These are phyloP conservation scores for Nasua narica DNA, from an alignment of 2,797 vertebrate species.

Conservation along the genomic window DNA sequence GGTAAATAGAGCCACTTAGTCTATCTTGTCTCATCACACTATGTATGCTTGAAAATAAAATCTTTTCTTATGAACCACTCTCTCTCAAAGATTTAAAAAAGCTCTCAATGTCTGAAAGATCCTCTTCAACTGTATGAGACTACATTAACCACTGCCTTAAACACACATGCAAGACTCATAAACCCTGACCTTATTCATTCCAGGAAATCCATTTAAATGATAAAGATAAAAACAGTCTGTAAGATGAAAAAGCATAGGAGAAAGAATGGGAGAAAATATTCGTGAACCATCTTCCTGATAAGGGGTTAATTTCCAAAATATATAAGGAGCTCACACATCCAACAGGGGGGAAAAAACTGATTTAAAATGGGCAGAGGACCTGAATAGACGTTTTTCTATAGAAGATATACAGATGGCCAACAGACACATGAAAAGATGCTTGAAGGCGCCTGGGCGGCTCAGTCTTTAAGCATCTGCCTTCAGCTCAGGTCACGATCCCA, in stretches of 20 bases:
- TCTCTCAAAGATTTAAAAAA: conserved; percentile 14
- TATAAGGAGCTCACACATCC: not conserved
- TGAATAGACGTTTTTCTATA: not conserved
- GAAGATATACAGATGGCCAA: not conserved
- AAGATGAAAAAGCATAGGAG: not conserved
- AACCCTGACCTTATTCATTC: not conserved
- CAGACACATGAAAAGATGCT: not conserved
- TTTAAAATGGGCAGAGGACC: not conserved
- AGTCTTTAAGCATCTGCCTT: too few relatives aligned
- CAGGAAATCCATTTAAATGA: not conserved
- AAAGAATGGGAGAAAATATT: not conserved
- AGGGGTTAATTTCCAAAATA: not conserved
- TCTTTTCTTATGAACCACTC: not conserved
- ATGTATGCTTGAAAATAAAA: not conserved
- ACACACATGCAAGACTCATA: not conserved
- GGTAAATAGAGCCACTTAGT: not conserved
- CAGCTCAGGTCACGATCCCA: too few relatives aligned
- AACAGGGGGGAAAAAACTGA: not conserved
- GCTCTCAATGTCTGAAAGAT: not conserved
- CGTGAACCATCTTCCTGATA: not conserved
- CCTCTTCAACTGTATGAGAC: not conserved
- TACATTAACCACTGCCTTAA: not conserved
- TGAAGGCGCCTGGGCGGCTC: too few relatives aligned
- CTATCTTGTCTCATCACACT: not conserved
- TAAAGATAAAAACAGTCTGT: not conserved